These are phyloP conservation scores for Sebastes hubbsi DNA, from an alignment of 2,797 vertebrate genomes.

Conservation along the genomic window DNA sequence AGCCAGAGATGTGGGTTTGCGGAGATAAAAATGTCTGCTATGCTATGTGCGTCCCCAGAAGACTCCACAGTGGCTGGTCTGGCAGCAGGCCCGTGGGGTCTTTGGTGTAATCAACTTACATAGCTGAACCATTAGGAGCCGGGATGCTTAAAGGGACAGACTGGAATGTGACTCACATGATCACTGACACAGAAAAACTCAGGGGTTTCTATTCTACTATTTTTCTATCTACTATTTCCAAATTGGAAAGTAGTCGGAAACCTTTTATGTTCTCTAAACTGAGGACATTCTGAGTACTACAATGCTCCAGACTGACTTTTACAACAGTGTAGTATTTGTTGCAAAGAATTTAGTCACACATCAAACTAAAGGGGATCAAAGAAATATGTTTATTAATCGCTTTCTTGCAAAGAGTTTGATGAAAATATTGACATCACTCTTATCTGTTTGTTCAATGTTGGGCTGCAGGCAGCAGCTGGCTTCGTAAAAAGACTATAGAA, in stretches of 20 bases:
- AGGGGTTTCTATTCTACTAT: background rate
- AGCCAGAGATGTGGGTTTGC: constrained; percentile 39
- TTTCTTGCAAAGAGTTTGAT: background rate
- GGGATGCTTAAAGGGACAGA: constrained; percentile 35
- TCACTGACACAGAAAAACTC: background rate
- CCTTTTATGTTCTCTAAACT: background rate
- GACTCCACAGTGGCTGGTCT: constrained; percentile 56
- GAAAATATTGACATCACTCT: background rate
- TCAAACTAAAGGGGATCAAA: background rate
- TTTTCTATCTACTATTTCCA: too few relatives aligned
- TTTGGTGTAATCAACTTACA: constrained; percentile 65
- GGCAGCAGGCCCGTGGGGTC: constrained; percentile 57
- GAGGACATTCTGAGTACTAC: background rate
- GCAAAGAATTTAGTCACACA: background rate
- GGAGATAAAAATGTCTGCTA: constrained; percentile 72
- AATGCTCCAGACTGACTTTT: background rate
- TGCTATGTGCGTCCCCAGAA: constrained; percentile 62
- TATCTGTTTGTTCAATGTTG: background rate
- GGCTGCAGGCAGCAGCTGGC: background rate
- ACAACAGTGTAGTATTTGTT: background rate
- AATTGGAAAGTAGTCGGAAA: background rate
- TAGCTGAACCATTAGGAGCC: constrained; percentile 57
- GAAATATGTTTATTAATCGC: background rate
- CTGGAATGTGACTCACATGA: background rate
- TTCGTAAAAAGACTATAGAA: background rate